Conservation (phyloP, 2,113 vertebrate genomes). For the Cyprinodon variegatus region DNA sequence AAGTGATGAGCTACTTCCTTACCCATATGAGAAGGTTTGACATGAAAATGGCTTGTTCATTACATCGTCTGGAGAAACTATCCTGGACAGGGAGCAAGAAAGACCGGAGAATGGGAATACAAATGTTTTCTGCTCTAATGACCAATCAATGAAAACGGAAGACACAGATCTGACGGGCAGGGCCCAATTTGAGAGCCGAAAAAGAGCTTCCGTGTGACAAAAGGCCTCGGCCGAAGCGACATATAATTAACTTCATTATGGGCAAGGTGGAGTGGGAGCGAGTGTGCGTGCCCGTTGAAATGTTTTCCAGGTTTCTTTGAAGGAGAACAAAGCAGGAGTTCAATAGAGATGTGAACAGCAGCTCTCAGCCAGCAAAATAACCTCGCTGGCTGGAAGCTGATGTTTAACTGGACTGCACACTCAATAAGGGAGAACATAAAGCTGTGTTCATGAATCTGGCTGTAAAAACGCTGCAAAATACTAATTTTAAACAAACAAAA, state of each 20-base stretch:
- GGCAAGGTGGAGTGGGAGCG: conserved; percentile 52
- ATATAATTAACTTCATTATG: conserved; percentile 76
- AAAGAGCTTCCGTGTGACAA: conserved; percentile 59
- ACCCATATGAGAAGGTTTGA: conserved; percentile 50
- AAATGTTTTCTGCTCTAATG: conserved; percentile 48
- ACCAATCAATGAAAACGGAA: conserved; percentile 50
- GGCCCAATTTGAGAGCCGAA: conserved; percentile 57
- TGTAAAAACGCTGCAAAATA: conserved; percentile 3
- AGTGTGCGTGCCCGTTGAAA: conserved; percentile 63
- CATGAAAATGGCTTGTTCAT: conserved; percentile 67
- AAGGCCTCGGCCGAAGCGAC: conserved; percentile 59
- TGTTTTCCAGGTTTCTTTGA: conserved; percentile 65
- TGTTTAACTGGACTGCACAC: background rate
- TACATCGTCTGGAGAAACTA: conserved; percentile 55
- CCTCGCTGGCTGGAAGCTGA: background rate
- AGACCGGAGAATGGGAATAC: conserved; percentile 25
- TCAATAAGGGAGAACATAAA: conserved; percentile 9
- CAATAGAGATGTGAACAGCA: conserved; percentile 13
- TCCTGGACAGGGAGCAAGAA: conserved; percentile 37
- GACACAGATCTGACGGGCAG: conserved; percentile 50
- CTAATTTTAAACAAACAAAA: background rate
- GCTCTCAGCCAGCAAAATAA: conserved; percentile 32
- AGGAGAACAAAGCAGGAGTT: conserved; percentile 55
- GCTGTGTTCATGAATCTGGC: conserved; percentile 13
- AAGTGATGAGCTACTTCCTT: conserved; percentile 58